phyloP scores from a whole-genome alignment of 92 coral and sea anemone species.

The Virgularia gustaviana region DNA sequence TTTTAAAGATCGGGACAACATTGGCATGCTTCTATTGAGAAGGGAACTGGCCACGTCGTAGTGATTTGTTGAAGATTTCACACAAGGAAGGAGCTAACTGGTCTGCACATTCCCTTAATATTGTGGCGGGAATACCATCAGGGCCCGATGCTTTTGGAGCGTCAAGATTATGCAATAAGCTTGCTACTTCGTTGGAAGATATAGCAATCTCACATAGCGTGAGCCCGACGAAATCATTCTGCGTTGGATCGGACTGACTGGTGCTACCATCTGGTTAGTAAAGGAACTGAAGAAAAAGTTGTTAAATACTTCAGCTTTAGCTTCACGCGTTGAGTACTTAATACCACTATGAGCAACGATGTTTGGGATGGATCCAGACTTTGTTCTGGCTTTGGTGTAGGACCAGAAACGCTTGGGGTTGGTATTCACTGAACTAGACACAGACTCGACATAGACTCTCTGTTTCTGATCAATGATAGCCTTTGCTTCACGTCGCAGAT shows the following conservation, averaged over 20 bases:
- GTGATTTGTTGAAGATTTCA: slow-evolving; percentile 21
- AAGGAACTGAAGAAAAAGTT: slow-evolving; percentile 22
- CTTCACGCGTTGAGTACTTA: not conserved
- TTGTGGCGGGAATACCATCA: slow-evolving; percentile 24
- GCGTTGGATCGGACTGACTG: not conserved
- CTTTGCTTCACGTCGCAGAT: slow-evolving; percentile 36
- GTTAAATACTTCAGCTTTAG: slow-evolving; percentile 32
- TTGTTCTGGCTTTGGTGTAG: slow-evolving; percentile 34
- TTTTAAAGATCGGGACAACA: slow-evolving; percentile 22
- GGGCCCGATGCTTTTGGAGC: slow-evolving; percentile 14
- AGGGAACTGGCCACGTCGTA: not conserved
- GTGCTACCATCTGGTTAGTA: slow-evolving; percentile 7
- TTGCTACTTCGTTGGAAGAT: slow-evolving; percentile 18
- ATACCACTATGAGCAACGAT: slow-evolving; percentile 7
- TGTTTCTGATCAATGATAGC: slow-evolving; percentile 21
- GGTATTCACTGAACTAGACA: slow-evolving; percentile 7
- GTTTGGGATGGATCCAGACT: slow-evolving; percentile 38
- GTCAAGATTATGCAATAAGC: slow-evolving; percentile 8
- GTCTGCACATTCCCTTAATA: slow-evolving; percentile 19
- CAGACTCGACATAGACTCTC: slow-evolving; percentile 21
- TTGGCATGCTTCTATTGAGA: slow-evolving; percentile 14
- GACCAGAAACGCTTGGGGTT: slow-evolving; percentile 46
- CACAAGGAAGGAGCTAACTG: slow-evolving; percentile 33
- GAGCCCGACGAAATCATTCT: not conserved
- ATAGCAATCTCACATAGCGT: not conserved